Percentiles rank a stretch among this genome's conserved stretches.
Evolutionary conservation across 1,140 invertebrate genomes (phyloP).

Genomic region (Drosophila baimaii): DNA sequence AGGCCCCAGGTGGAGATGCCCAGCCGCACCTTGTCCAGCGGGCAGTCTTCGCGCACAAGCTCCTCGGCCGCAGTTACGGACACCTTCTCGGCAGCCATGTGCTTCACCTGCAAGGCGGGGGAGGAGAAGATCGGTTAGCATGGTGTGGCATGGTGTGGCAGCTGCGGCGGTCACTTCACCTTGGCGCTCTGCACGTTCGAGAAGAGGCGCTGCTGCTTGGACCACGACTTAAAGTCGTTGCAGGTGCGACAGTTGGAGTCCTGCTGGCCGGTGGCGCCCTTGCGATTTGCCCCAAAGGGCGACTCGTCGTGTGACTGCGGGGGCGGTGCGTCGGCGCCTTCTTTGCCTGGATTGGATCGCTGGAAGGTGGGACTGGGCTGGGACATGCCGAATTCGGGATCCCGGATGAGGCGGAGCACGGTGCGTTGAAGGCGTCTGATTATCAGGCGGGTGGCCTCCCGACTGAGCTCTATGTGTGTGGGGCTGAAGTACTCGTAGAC

Average conservation of each 20-base stretch:
- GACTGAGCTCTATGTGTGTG: slow-evolving; percentile 42
- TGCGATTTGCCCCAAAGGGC: slow-evolving; percentile 31
- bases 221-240: slow-evolving; percentile 90
- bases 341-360: background rate
- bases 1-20: slow-evolving; percentile 94
- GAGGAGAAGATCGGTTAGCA: background rate
- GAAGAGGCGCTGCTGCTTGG: slow-evolving; percentile 86
- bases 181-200: slow-evolving; percentile 81
- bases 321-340: slow-evolving; percentile 4
- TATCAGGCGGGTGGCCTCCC: slow-evolving; percentile 54
- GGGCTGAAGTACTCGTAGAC: slow-evolving; percentile 49
- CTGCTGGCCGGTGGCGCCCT: slow-evolving; percentile 43
- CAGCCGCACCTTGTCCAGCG: slow-evolving; percentile 90
- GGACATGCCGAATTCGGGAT: slow-evolving; percentile 62
- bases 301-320: slow-evolving; percentile 22
- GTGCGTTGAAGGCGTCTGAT: slow-evolving; percentile 60
- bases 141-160: background rate
- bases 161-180: slow-evolving; percentile 35
- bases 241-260: slow-evolving; percentile 87
- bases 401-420: slow-evolving; percentile 55
- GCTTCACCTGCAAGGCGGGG: slow-evolving; percentile 47
- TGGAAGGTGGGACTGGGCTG: slow-evolving; percentile 42
- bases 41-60: slow-evolving; percentile 86
- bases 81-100: slow-evolving; percentile 55
- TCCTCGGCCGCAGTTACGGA: slow-evolving; percentile 28